Conservation (phyloP, 2,888 invertebrate genomes). For the Salpingus planirostris region DNA sequence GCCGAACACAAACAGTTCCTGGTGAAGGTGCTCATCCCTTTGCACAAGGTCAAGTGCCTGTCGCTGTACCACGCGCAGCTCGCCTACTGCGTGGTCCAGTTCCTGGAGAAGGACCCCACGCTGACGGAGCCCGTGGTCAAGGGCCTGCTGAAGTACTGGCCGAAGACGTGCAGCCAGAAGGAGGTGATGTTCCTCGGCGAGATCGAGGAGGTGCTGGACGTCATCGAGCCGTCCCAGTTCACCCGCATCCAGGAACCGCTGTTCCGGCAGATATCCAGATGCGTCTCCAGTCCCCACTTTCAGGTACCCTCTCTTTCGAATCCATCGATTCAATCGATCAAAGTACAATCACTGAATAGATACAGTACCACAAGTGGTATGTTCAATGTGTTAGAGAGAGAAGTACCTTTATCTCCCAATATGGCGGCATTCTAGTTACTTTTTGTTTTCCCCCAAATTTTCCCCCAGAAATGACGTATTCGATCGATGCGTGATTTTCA, state of each 20-base stretch:
- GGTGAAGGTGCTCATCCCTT: conserved; percentile 85
- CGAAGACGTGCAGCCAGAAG: conserved; percentile 97
- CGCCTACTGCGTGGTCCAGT: conserved; percentile 98
- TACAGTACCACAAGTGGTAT: too few species aligned
- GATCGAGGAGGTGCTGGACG: conserved; percentile 98
- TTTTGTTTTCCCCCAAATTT: too few species aligned
- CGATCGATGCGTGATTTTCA: background rate
- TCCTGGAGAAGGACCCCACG: conserved; percentile 86
- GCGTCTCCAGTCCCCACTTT: conserved; percentile 99
- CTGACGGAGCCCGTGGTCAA: conserved; percentile 91
- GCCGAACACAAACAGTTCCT: conserved; percentile 97
- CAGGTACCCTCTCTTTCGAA: too few species aligned
- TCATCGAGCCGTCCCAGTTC: conserved; percentile 99
- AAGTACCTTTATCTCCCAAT: too few species aligned
- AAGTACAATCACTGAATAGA: too few species aligned
- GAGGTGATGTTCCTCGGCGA: conserved; percentile 99
- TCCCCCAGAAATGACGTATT: too few species aligned
- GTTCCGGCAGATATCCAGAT: conserved; percentile 97
- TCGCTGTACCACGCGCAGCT: conserved; percentile 96
- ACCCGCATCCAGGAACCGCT: conserved; percentile 96
- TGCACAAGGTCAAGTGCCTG: conserved; percentile 88
- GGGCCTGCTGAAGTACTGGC: conserved; percentile 95
- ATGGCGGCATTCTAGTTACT: too few species aligned
- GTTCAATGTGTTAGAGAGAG: too few species aligned
- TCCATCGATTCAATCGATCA: too few species aligned